These are phyloP conservation scores for Microplitis deprimator DNA, from an alignment of 2,888 invertebrate species.

Conservation along the genomic window DNA sequence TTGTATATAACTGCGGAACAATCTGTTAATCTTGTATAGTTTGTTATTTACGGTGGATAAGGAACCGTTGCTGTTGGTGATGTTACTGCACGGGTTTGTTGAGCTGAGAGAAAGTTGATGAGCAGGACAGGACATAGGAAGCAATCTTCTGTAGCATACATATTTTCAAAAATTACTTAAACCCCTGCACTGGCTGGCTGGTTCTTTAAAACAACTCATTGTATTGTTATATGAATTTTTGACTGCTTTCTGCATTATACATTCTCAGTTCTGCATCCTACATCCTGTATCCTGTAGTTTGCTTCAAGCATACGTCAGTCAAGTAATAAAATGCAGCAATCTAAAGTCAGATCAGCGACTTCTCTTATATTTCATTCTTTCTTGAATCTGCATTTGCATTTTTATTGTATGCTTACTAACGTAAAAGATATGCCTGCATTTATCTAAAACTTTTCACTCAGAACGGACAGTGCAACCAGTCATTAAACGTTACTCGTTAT, in stretches of 20 bases:
- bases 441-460: not conserved
- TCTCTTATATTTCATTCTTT: too few species aligned
- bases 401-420: not conserved
- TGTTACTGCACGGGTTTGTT: not conserved
- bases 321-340: too few species aligned
- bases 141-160: constrained; percentile 10
- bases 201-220: constrained; percentile 3
- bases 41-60: not conserved
- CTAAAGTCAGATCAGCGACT: too few species aligned
- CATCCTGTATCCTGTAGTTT: too few species aligned
- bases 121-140: constrained; percentile 35
- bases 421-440: not conserved
- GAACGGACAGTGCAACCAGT: not conserved
- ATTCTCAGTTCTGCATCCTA: too few species aligned
- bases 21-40: not conserved
- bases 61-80: not conserved
- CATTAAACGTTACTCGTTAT: not conserved
- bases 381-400: too few species aligned
- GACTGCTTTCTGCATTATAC: too few species aligned
- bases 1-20: not conserved
- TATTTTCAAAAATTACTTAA: constrained; percentile 8
- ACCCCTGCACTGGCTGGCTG: not conserved
- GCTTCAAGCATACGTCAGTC: too few species aligned
- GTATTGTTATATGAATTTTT: not conserved
- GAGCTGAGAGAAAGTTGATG: constrained; percentile 39